Evolutionary conservation across 2,797 vertebrate species (phyloP).

Genomic region (Mallotus villosus): DNA sequence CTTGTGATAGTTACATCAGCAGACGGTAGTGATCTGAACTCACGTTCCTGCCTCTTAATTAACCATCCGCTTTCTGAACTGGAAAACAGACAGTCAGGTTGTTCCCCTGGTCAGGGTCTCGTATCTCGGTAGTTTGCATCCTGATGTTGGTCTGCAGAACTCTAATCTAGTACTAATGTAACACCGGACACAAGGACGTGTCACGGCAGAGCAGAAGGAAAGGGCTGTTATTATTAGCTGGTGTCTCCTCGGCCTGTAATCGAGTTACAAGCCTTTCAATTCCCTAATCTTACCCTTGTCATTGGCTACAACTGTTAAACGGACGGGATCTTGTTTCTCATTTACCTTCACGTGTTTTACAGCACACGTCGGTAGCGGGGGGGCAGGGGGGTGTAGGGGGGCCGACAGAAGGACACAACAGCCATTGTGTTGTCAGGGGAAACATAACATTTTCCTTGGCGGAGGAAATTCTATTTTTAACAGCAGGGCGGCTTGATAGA

Average conservation of each 20-base stretch:
- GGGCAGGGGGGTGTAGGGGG: constrained; percentile 20
- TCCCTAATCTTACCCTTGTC: constrained; percentile 74
- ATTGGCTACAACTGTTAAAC: constrained; percentile 71
- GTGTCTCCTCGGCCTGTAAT: constrained; percentile 70
- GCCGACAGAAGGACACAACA: constrained; percentile 39
- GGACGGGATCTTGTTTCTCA: constrained; percentile 60
- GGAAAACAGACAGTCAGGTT: constrained; percentile 42
- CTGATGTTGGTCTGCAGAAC: constrained; percentile 61
- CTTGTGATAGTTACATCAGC: constrained; percentile 25
- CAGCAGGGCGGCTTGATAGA: constrained; percentile 39
- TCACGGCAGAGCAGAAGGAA: constrained; percentile 64
- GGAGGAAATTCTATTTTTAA: constrained; percentile 67
- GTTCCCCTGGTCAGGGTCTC: constrained; percentile 34
- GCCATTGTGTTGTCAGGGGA: constrained; percentile 65
- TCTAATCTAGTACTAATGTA: constrained; percentile 73
- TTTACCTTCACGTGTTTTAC: constrained; percentile 66
- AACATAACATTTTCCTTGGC: constrained; percentile 62
- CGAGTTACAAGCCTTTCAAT: constrained; percentile 74
- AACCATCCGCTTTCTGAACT: constrained; percentile 53
- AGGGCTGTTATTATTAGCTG: constrained; percentile 64
- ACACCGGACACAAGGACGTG: constrained; percentile 61
- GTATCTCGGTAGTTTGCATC: constrained; percentile 64
- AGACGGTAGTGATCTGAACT: constrained; percentile 36
- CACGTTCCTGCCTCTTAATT: constrained; percentile 38
- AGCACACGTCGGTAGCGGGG: constrained; percentile 47